Evolutionary conservation across 1,140 invertebrate species (phyloP).

Genomic region (Paraescarpia echinospica): DNA sequence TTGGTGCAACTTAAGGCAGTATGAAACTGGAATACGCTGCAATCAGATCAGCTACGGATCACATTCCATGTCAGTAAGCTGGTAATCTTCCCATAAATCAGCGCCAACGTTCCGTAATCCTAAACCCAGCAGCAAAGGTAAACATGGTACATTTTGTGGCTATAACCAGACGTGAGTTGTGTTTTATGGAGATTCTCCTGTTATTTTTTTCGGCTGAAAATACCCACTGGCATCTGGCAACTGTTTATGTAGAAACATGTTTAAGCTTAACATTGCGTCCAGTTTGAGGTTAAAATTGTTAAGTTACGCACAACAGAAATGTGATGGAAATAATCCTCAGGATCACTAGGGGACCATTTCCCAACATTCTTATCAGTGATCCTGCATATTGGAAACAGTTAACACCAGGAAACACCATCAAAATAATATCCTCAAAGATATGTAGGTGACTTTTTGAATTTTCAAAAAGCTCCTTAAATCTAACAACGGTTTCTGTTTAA

Average conservation of each 20-base stretch:
- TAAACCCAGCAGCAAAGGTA: not conserved
- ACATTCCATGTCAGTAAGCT: not conserved
- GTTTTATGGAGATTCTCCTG: not conserved
- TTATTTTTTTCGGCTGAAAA: not conserved
- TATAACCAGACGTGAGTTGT: not conserved
- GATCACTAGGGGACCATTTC: too few species aligned
- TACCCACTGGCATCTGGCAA: not conserved
- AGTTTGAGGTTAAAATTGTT: not conserved
- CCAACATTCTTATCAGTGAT: too few species aligned
- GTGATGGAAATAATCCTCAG: too few species aligned
- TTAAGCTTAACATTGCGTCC: not conserved
- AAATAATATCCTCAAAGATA: too few species aligned
- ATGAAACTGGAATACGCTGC: not conserved
- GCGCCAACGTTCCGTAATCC: not conserved
- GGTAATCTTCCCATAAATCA: not conserved
- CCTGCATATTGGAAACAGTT: too few species aligned
- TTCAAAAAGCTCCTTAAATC: too few species aligned
- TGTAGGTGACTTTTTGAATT: too few species aligned
- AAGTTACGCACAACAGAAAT: too few species aligned
- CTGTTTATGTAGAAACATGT: not conserved
- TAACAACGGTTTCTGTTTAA: too few species aligned
- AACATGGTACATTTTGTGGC: not conserved
- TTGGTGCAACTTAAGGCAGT: not conserved
- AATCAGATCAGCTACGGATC: not conserved
- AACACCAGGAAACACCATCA: too few species aligned